Evolutionary conservation across 1,140 invertebrate genomes (phyloP).

Genomic region (Eumaeus atala): DNA sequence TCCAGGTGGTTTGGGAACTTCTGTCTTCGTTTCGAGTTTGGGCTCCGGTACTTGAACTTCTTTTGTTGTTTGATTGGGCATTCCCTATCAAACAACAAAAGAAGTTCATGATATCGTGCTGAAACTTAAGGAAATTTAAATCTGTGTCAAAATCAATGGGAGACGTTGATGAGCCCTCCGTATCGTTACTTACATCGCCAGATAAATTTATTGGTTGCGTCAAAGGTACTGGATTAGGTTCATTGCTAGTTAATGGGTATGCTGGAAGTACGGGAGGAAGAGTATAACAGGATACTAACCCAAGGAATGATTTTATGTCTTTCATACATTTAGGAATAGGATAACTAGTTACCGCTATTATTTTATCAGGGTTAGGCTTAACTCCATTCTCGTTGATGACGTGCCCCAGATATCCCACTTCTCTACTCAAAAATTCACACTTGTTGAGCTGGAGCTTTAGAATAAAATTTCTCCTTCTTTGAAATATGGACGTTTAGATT

Average conservation of each 20-base stretch:
- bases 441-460: too few relatives aligned
- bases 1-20: too few relatives aligned
- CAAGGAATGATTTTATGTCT: too few relatives aligned
- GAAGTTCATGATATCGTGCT: background rate
- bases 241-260: background rate
- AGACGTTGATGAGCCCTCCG: background rate
- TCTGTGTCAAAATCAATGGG: background rate
- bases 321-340: too few relatives aligned
- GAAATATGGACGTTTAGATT: too few relatives aligned
- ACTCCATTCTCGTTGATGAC: too few relatives aligned
- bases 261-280: background rate
- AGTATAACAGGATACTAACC: conserved; percentile 8
- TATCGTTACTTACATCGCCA: background rate
- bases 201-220: background rate
- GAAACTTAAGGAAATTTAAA: background rate
- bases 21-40: too few relatives aligned
- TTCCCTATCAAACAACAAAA: background rate
- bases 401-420: too few relatives aligned
- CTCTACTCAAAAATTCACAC: too few relatives aligned
- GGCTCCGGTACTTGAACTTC: conserved; percentile 24
- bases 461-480: too few relatives aligned
- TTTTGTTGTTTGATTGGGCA: background rate
- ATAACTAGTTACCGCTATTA: too few relatives aligned
- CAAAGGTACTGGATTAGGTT: background rate
- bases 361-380: too few relatives aligned